These are phyloP conservation scores for Seriola dumerili DNA, from an alignment of 2,113 vertebrate genomes.

Conservation along the genomic window DNA sequence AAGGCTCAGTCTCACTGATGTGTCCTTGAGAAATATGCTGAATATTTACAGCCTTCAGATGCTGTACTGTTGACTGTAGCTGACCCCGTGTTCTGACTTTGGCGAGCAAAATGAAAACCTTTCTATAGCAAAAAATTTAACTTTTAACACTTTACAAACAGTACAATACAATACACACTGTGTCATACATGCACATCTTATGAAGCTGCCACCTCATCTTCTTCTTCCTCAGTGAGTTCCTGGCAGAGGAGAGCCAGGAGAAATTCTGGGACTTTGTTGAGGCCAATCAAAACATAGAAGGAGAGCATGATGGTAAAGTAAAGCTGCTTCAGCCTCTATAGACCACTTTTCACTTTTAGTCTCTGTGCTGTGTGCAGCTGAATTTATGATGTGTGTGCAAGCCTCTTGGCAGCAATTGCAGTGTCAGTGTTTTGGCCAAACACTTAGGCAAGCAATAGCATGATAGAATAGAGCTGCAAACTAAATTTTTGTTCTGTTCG, in stretches of 20 bases:
- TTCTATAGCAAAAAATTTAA: background rate
- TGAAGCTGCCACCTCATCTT: slow-evolving; percentile 25
- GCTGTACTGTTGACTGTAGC: slow-evolving; percentile 7
- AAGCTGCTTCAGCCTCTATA: slow-evolving; percentile 45
- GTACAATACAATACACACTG: background rate
- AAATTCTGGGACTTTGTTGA: slow-evolving; percentile 98
- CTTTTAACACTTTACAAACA: background rate
- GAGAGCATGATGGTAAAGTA: slow-evolving; percentile 89
- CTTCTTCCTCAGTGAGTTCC: slow-evolving; percentile 90
- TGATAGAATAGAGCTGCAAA: slow-evolving; percentile 16
- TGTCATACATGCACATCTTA: background rate
- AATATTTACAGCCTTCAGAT: slow-evolving; percentile 30
- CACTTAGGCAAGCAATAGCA: slow-evolving; percentile 40
- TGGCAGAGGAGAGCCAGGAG: slow-evolving; percentile 95
- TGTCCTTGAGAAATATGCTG: slow-evolving; percentile 33
- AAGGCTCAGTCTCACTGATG: slow-evolving; percentile 15
- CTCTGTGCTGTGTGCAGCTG: slow-evolving; percentile 34
- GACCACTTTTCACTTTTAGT: slow-evolving; percentile 62
- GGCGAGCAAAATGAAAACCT: background rate
- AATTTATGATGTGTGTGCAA: slow-evolving; percentile 59
- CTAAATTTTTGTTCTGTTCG: slow-evolving; percentile 13
- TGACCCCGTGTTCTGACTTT: slow-evolving; percentile 13
- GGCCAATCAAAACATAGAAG: slow-evolving; percentile 89
- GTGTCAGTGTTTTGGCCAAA: slow-evolving; percentile 58
- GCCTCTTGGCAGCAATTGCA: slow-evolving; percentile 44